Evolutionary conservation across 1,140 invertebrate species (phyloP), one percentile per base, ranked within the genome.

Genomic region (Musca vetustissima): DNA sequence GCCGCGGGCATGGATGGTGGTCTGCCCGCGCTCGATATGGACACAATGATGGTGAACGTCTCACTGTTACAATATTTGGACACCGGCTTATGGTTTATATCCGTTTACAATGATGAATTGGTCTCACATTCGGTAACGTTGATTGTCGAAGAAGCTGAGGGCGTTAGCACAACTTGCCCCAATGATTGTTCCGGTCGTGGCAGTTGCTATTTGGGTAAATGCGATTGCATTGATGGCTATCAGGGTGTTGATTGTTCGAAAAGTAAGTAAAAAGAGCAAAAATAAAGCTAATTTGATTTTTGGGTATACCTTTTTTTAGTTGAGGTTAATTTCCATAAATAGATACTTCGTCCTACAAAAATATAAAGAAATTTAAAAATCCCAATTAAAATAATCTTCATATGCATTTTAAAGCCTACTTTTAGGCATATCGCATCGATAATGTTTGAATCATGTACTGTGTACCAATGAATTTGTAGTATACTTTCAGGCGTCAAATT

Each of bases 101-200:
- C 94, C 4, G 88, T 98, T 68, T 98, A 97, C 83, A 98, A 98
- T 84, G 97, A 98, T 81, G 94, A 95, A 77, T 84, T 94, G 9
- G 88, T 92, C 71, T 87, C 93, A 19, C 91, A 96, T 78, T 90
- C 88, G 74, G 90, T 96, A 1, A 89, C 91, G 55, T 85, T 94
- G 79, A 85, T 93, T 65, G 90, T 94, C 61, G 90, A 91, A 67
- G 92, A 93, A 82, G 92, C 92, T 4, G 92, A 94, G 83, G 93
- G 92, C 17, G 89, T 96, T 6, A 92, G 91, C 65, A 93, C 93
- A 53, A 92, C 92, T 65, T 98, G 96, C 83, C 93, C 92, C 4
- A 94, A 96, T 76, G 95, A 98, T 79, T 99, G 97, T 82, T 93
- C 92, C 53, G 95, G 95, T 8, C 90, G 95, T 71, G 97, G 97